These are phyloP conservation scores for Formica selysi DNA, from an alignment of 1,140 invertebrate genomes.

Conservation along the genomic window DNA sequence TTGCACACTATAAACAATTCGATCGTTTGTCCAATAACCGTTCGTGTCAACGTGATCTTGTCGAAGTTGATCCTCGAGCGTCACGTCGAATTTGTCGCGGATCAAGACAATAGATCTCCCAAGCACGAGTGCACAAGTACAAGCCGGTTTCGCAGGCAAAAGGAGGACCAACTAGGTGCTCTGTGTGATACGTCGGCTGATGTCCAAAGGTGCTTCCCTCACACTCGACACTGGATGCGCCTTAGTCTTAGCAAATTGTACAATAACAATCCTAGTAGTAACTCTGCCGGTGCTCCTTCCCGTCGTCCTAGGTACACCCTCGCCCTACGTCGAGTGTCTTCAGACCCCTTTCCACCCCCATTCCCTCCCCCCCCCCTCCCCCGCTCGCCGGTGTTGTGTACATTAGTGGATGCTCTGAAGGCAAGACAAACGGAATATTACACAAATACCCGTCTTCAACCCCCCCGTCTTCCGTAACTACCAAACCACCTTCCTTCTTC, in stretches of 20 bases:
- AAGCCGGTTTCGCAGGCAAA: conserved; percentile 74
- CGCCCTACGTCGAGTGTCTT: conserved; percentile 69
- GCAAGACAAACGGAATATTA: conserved; percentile 87
- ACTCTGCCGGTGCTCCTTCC: conserved; percentile 78
- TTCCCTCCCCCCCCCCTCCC: not conserved
- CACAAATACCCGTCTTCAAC: conserved; percentile 83
- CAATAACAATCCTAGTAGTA: conserved; percentile 86
- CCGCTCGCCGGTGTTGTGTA: conserved; percentile 82
- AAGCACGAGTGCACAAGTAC: conserved; percentile 61
- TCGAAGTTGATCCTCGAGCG: no score
- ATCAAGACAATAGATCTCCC: conserved; percentile 81
- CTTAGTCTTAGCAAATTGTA: conserved; percentile 86
- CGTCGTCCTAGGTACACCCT: conserved; percentile 66
- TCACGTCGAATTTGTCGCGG: conserved; percentile 20
- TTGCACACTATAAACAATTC: not conserved
- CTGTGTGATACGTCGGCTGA: conserved; percentile 83
- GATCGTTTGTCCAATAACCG: no score
- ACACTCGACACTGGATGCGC: conserved; percentile 77
- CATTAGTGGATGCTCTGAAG: conserved; percentile 86
- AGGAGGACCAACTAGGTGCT: conserved; percentile 70
- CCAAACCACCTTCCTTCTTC: conserved; percentile 55
- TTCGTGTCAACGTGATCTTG: not conserved
- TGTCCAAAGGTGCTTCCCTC: conserved; percentile 86
- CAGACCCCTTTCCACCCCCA: conserved; percentile 44
- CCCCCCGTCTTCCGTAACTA: conserved; percentile 64